Conservation (phyloP, 1,140 invertebrate genomes). For the Ceratina australensis region DNA sequence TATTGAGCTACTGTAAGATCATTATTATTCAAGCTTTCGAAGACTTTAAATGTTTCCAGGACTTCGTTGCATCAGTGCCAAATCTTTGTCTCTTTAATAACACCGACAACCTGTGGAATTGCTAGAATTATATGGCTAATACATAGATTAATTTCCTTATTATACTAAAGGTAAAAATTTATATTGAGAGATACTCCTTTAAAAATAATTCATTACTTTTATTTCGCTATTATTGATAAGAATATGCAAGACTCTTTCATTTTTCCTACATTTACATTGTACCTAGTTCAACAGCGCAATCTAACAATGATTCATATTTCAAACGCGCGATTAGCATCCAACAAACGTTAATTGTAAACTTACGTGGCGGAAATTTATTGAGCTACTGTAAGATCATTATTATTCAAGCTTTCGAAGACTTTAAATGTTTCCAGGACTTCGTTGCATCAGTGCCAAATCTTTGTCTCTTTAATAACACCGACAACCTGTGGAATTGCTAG, state of each 20-base stretch:
- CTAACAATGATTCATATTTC: no score
- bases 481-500: slow-evolving; percentile 28
- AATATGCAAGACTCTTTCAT: no score
- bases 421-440: slow-evolving; percentile 26
- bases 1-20: slow-evolving; percentile 9
- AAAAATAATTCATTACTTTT: no score
- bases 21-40: slow-evolving; percentile 10
- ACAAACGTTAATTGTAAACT: no score
- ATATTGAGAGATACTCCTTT: no score
- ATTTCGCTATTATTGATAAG: no score
- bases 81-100: slow-evolving; percentile 43
- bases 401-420: slow-evolving; percentile 8
- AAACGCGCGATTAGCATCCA: no score
- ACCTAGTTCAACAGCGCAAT: no score
- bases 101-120: slow-evolving; percentile 34
- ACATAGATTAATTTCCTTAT: not conserved
- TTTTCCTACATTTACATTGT: no score
- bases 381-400: slow-evolving; percentile 5
- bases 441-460: slow-evolving; percentile 33
- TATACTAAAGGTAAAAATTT: no score
- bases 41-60: slow-evolving; percentile 26
- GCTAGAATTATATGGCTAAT: not conserved
- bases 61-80: slow-evolving; percentile 30
- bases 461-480: slow-evolving; percentile 41
- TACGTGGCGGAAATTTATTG: slow-evolving; percentile 25